A percentile compares a stretch with the other conserved stretches of the same genome.
Evolutionary conservation across 1,140 invertebrate species (phyloP).

Genomic region (Oreohelix idahoensis): DNA sequence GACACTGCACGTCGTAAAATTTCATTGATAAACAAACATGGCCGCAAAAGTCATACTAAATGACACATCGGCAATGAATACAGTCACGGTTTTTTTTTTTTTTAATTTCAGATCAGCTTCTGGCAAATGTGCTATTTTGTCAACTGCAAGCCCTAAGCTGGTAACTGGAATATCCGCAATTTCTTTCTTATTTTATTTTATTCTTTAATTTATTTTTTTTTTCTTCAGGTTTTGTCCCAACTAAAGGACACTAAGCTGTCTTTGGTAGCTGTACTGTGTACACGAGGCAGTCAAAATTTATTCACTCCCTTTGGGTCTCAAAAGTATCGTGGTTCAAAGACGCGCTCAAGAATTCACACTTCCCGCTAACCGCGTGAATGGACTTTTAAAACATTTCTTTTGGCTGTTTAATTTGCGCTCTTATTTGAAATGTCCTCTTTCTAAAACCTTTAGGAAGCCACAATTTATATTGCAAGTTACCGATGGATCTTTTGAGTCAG

Average conservation of each 20-base stretch:
- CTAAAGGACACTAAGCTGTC: neutral
- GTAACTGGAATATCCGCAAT: neutral
- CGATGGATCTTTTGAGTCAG: too few relatives aligned
- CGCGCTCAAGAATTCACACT: neutral
- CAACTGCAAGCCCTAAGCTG: neutral
- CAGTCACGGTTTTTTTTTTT: too few relatives aligned
- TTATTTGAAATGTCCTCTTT: constrained; percentile 1
- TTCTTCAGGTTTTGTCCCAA: neutral
- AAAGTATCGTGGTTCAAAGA: neutral
- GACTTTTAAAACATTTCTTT: neutral
- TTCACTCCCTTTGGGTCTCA: neutral
- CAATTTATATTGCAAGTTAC: too few relatives aligned
- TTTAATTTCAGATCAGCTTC: neutral
- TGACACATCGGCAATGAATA: neutral
- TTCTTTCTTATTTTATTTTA: too few relatives aligned
- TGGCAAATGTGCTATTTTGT: neutral
- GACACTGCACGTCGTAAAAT: neutral
- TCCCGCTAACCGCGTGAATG: neutral
- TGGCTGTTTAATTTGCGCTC: neutral
- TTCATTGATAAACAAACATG: neutral
- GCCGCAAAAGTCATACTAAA: neutral
- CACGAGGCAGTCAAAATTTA: neutral
- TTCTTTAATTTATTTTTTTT: neutral
- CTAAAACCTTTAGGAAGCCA: too few relatives aligned
- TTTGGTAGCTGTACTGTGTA: neutral